These are phyloP conservation scores for Perccottus glenii DNA, from an alignment of 2,113 vertebrate species.

Conservation along the genomic window DNA sequence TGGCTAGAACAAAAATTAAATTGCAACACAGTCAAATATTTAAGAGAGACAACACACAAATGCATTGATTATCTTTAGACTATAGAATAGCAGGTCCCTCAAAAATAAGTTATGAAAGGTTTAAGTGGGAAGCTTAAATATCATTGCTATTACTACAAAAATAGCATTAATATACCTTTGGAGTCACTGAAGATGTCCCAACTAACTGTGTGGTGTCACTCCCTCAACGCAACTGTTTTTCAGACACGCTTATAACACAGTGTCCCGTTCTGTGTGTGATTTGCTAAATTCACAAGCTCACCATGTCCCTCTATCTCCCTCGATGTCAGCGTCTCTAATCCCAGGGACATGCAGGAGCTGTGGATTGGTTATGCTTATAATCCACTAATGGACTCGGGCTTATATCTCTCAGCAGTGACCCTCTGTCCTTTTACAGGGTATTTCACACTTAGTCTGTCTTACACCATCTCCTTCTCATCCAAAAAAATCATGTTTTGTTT, in stretches of 20 bases:
- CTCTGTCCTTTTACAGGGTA: conserved; percentile 54
- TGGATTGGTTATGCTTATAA: conserved; percentile 75
- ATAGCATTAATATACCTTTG: conserved; percentile 4
- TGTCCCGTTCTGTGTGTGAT: conserved; percentile 30
- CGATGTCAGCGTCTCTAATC: conserved; percentile 57
- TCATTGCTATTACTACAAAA: too few relatives aligned
- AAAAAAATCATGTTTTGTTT: conserved; percentile 15
- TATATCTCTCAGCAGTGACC: conserved; percentile 65
- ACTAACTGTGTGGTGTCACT: background rate
- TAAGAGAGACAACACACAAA: too few relatives aligned
- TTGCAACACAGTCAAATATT: conserved; percentile 39
- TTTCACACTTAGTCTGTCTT: conserved; percentile 19
- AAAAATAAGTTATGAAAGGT: too few relatives aligned
- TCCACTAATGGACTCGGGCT: conserved; percentile 79
- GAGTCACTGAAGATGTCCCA: background rate
- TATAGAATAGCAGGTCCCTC: too few relatives aligned
- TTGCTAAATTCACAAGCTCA: conserved; percentile 33
- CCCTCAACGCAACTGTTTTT: conserved; percentile 2
- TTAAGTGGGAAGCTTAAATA: too few relatives aligned
- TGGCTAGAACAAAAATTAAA: conserved; percentile 49
- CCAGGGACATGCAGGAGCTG: conserved; percentile 55
- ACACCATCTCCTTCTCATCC: background rate
- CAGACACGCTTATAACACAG: background rate
- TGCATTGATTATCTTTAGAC: too few relatives aligned
- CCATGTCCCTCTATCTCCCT: conserved; percentile 25